Base-by-base conservation (phyloP, 2,888 invertebrate genomes). In the Harpalus rubripes region DNA sequence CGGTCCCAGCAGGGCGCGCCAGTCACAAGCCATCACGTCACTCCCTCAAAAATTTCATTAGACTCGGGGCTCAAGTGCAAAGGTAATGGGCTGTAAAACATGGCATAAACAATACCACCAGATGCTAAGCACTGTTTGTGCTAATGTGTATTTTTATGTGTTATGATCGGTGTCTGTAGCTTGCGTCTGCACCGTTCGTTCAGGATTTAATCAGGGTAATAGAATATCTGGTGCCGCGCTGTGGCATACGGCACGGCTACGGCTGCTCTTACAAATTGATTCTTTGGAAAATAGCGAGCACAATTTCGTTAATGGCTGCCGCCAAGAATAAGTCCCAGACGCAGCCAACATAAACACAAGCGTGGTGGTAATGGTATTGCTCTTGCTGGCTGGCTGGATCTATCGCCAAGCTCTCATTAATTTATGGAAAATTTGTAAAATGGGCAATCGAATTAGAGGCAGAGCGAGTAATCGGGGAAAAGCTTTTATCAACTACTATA, bases 61-160 rank as follows among this genome's bases (percentile, higher is more conserved):
- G 44, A 52, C 44, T 8, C 44, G 10, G 44, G 44, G 44, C 7
- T 18, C 65, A 32, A 65, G 65, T 65, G 86, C 86, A 87, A 76
- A 76, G 86, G 87, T 88, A 89, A 89, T 88, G 89, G 86, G 86
- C 88, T 87, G 88, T 88, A 88, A 89, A 88, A 89, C 44, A 32
- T 32, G 5, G 44, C 44, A 52, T 52, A 52, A 52, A 52, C 44
- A 52, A 52, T 52, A 8, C 44, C 44, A 52, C 32, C 32, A 32
- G 32, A 32, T 32, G 32, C 32, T 32, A 32, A 22, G 22, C 22
- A 32, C 32, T 32, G 44, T 52, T 52, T 52, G 44, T 52, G 44
- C 44, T 52, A 52, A 52, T 52, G 44, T 52, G 44, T 41, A 80
- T 61, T 80, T 41, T 78, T 15, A 78, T 12, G 59, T 76, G 18